Percentiles rank a stretch among this genome's conserved stretches.
Evolutionary conservation across 2,888 invertebrate species (phyloP).

Genomic region (Plebejus argus): DNA sequence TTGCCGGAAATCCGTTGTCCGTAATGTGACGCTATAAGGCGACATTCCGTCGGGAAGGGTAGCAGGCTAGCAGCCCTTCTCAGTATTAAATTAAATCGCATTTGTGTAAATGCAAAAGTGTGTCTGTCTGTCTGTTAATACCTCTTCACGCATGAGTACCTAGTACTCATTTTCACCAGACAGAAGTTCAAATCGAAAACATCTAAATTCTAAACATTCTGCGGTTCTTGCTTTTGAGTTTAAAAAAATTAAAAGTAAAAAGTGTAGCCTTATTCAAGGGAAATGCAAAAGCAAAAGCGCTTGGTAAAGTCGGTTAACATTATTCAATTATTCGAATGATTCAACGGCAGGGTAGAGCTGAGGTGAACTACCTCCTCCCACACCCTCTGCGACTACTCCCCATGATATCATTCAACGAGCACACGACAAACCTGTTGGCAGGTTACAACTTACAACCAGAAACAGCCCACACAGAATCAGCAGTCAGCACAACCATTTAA

Average conservation of each 20-base stretch:
- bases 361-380: slow-evolving; percentile 14
- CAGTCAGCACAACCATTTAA: slow-evolving; percentile 1
- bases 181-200: too few species aligned
- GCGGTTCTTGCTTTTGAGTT: too few species aligned
- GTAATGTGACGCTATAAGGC: not conserved
- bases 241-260: too few species aligned
- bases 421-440: slow-evolving; percentile 13
- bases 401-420: slow-evolving; percentile 25
- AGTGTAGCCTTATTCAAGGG: too few species aligned
- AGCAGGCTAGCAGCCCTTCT: too few species aligned
- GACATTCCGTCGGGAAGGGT: too few species aligned
- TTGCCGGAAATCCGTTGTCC: not conserved
- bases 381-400: slow-evolving; percentile 25
- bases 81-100: too few species aligned
- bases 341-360: slow-evolving; percentile 9
- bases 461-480: slow-evolving; percentile 1
- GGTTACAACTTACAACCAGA: slow-evolving; percentile 2
- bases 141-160: too few species aligned
- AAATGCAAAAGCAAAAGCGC: not conserved
- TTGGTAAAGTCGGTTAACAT: slow-evolving; percentile 14
- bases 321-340: slow-evolving; percentile 13
- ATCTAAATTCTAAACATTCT: too few species aligned
- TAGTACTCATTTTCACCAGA: too few species aligned
- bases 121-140: too few species aligned
- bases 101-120: too few species aligned